Evolutionary conservation across 2,888 invertebrate species (phyloP).

Genomic region (Drosophila fulvimacula): DNA sequence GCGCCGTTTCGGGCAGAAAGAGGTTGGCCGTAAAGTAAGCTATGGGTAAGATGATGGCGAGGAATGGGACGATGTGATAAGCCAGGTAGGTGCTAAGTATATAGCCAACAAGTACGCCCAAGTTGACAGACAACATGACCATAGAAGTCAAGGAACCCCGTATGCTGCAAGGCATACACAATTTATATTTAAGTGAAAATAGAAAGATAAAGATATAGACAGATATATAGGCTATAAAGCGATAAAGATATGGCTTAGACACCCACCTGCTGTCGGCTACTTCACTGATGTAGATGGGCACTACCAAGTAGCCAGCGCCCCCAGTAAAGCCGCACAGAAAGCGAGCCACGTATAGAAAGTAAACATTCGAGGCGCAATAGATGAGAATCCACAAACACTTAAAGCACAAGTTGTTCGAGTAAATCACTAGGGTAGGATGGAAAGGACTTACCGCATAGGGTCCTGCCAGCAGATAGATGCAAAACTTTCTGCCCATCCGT

Average conservation of each 20-base stretch:
- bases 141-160: conserved; percentile 82
- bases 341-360: conserved; percentile 78
- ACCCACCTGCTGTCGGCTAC: conserved; percentile 80
- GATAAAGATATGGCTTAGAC: neutral
- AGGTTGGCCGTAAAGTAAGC: conserved; percentile 66
- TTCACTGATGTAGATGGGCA: conserved; percentile 83
- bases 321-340: conserved; percentile 81
- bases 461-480: conserved; percentile 71
- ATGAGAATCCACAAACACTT: conserved; percentile 81
- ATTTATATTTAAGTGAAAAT: too few relatives aligned
- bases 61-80: conserved; percentile 77
- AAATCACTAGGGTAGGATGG: rapidly evolving
- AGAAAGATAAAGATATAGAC: neutral
- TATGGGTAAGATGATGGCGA: conserved; percentile 75
- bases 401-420: neutral
- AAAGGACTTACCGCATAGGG: conserved; percentile 76
- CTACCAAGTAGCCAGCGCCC: conserved; percentile 77
- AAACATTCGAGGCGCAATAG: conserved; percentile 73
- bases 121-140: conserved; percentile 78
- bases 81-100: conserved; percentile 76
- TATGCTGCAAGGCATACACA: conserved; percentile 60
- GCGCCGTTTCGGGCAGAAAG: conserved; percentile 82
- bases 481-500: conserved; percentile 77
- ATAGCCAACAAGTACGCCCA: conserved; percentile 80
- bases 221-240: neutral